Conservation (phyloP, 2,888 invertebrate genomes). For the Torymus aiolomorphi region DNA sequence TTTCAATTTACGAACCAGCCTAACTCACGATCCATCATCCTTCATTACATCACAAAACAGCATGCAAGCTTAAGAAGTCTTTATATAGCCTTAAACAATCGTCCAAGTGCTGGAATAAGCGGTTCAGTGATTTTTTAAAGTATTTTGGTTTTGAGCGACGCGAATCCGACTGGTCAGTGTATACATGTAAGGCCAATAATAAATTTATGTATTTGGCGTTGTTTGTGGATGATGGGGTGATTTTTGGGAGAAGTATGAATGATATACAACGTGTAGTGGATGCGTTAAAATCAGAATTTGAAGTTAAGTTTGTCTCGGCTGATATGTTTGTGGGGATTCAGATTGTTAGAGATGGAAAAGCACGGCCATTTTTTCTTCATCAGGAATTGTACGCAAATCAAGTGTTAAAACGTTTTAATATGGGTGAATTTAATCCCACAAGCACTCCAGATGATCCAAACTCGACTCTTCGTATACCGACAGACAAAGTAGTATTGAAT, state of each 20-base stretch:
- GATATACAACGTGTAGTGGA: conserved; percentile 20
- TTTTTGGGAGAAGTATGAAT: conserved; percentile 29
- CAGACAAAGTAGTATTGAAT: too few species aligned
- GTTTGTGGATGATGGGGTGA: conserved; percentile 45
- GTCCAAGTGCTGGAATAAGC: conserved; percentile 33
- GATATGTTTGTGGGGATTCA: conserved; percentile 47
- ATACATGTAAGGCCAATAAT: not conserved
- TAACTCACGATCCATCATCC: too few species aligned
- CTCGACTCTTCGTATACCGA: too few species aligned
- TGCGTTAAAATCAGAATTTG: conserved; percentile 30
- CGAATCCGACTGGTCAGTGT: too few species aligned
- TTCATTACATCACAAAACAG: too few species aligned
- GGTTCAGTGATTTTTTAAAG: too few species aligned
- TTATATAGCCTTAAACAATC: conserved; percentile 51
- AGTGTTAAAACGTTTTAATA: conserved; percentile 52
- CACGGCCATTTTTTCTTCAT: conserved; percentile 51
- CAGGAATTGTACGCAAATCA: conserved; percentile 47
- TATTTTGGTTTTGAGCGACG: too few species aligned
- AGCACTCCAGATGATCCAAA: conserved; percentile 50
- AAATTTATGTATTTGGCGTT: conserved; percentile 31
- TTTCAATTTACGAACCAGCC: too few species aligned
- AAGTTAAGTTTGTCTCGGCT: conserved; percentile 4
- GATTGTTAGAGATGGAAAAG: conserved; percentile 35
- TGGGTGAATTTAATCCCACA: conserved; percentile 48
- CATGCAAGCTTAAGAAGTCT: conserved; percentile 36